Conservation (phyloP, 2,888 invertebrate genomes). For the Coleophora deauratella region DNA sequence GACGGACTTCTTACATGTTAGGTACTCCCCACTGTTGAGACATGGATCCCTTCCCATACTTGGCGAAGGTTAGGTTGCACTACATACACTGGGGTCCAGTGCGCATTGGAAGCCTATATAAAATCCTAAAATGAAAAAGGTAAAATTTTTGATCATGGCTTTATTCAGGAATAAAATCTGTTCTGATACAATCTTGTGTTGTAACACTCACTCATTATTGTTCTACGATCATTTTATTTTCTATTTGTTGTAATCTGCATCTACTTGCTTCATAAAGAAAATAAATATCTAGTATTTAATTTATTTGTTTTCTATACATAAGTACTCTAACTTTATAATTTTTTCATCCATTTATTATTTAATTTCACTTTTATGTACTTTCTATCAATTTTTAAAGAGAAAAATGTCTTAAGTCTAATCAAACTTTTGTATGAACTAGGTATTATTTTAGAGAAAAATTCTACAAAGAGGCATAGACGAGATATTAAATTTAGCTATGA, state of each 20-base stretch:
- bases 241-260: slow-evolving; percentile 14
- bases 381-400: too few species aligned
- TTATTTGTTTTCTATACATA: slow-evolving; percentile 22
- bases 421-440: not conserved
- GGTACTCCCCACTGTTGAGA: too few species aligned
- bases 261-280: slow-evolving; percentile 43
- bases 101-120: too few species aligned
- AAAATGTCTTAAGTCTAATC: not conserved
- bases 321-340: too few species aligned
- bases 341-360: slow-evolving; percentile 24
- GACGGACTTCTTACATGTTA: too few species aligned
- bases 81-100: too few species aligned
- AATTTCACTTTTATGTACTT: slow-evolving; percentile 10
- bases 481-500: too few species aligned
- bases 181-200: slow-evolving; percentile 37
- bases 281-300: slow-evolving; percentile 43
- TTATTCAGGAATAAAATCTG: slow-evolving; percentile 66
- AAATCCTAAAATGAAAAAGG: slow-evolving; percentile 12
- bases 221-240: slow-evolving; percentile 27
- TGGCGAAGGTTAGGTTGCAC: too few species aligned
- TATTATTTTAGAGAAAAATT: not conserved
- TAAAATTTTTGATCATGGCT: slow-evolving; percentile 31
- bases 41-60: too few species aligned
- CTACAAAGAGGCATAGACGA: not conserved
- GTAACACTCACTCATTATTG: slow-evolving; percentile 22